Evolutionary conservation across 2,113 vertebrate genomes (phyloP), one percentile per base, ranked within the genome.

Genomic region (Eulemur rufifrons): DNA sequence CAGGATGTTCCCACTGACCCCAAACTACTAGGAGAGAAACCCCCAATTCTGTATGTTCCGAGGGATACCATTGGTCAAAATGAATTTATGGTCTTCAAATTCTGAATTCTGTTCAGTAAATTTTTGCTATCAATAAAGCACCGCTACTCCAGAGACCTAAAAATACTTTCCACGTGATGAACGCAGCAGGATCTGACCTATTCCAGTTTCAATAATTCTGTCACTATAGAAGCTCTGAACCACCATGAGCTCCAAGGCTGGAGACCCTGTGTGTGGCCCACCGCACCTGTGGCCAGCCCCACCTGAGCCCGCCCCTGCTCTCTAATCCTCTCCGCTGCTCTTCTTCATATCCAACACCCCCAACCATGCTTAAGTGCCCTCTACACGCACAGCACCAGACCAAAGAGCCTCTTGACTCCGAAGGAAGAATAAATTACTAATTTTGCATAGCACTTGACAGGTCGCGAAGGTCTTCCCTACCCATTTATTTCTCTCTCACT

Each of bases 401-500:
- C 71, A 37, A 96, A 96, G 96, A 88, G 96, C 78, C 95, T 97
- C 95, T 89, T 94, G 45, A 93, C 71, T 59, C 82, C 4, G 47
- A 50, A 81, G 82, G 81, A 87, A 96, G 77, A 96, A 81, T 20
- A 68, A 74, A 80, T 77, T 9, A 80, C 91, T 93, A 52, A 91
- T 63, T 91, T 56, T 83, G 95, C 93, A 52, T 0, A 78, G 89
- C 63, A 94, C 63, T 94, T 64, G 21, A 37, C 42, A 61, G 76
- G 78, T 37, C 78, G 52, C 0, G 5, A 18, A 93, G 74, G 74
- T 61, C 86, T 90, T 66, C 39, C 47, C 5, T 9, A 27, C 42
- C 29, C 20, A 39, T 84, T 93, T 95, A 68, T 92, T 69, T 95
- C 52, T 82, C 47, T 37, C 73, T 73, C n/a, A 11, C 42, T 42